These are phyloP conservation scores for Sarcophaga peregrina DNA, from an alignment of 1,140 invertebrate genomes.

Conservation along the genomic window DNA sequence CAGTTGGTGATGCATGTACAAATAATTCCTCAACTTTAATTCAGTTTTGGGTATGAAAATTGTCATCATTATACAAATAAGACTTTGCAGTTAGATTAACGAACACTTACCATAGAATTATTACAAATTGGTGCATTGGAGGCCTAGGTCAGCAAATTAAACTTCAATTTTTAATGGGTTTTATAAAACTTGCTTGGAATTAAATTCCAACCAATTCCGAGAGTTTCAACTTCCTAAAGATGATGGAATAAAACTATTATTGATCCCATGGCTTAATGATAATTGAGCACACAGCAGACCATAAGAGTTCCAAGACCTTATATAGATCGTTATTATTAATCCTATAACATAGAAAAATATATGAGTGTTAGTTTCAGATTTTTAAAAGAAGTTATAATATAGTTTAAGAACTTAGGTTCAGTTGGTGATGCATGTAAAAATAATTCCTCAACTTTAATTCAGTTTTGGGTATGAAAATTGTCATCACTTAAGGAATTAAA, in stretches of 20 bases:
- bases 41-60: constrained; percentile 48
- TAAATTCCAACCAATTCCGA: no score
- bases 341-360: constrained; percentile 9
- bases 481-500: constrained; percentile 48
- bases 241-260: no score
- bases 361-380: not conserved
- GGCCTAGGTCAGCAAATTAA: no score
- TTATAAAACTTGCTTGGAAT: no score
- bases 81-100: no score
- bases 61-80: constrained; percentile 50
- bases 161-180: no score
- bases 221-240: no score
- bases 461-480: constrained; percentile 48
- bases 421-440: constrained; percentile 57
- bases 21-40: constrained; percentile 48
- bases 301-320: no score
- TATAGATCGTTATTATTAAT: not conserved
- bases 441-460: constrained; percentile 48
- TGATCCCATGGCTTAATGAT: no score
- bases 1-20: constrained; percentile 58
- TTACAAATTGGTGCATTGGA: no score
- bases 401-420: constrained; percentile 40
- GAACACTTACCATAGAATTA: no score
- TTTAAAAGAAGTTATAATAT: not conserved
- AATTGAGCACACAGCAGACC: no score